Base-by-base conservation (phyloP, 1,140 invertebrate genomes). In the Coelopa frigida region DNA sequence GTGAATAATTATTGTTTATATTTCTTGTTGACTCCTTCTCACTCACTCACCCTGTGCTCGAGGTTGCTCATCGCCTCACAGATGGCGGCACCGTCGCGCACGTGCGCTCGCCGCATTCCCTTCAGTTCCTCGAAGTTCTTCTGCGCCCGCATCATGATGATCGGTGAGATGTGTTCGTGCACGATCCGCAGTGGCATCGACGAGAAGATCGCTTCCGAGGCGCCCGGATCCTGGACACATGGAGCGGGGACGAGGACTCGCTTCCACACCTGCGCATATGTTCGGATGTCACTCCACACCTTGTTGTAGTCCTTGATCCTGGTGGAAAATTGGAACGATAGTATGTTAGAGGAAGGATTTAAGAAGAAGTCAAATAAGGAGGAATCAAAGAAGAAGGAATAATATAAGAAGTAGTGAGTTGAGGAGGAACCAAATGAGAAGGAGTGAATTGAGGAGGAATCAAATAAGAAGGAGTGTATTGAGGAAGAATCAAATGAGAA, bases 51-150 rank as follows among this genome's bases (percentile, higher is more conserved):
- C 58, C 75, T 72, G 21, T 80, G 72, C 69, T 97, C 89, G 46
- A 98, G 72, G 73, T 92, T 94, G 26, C 82, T 78, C 37, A 97
- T 77, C 51, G 90, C 88, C 58, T 95, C 87, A 61, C 91, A 93
- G 67, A 98, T 80, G 1, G 93, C 93, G 1, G 90, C 89, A n/a
- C 85, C 90, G 61, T 92, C 89, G 43, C 80, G 71, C 8, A 90
- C 66, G 69, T 96, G 89, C 4, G 93, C 87, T 39, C 74, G 79
- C 53, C 78, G 79, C 90, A 98, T 98, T 44, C 92, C 90, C 31
- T 79, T 72, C 31, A 85, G 82, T 74, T 99, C 95, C 0, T 82
- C 73, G 3, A 72, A 59, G 68, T 94, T 95, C 68, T 97, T 96
- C 35, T 85, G 78, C 0, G 89, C 83, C 57, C 91, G 91, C 63